phyloP scores from a whole-genome alignment of 2,888 invertebrate genomes.

The Limnephilus rhombicus region DNA sequence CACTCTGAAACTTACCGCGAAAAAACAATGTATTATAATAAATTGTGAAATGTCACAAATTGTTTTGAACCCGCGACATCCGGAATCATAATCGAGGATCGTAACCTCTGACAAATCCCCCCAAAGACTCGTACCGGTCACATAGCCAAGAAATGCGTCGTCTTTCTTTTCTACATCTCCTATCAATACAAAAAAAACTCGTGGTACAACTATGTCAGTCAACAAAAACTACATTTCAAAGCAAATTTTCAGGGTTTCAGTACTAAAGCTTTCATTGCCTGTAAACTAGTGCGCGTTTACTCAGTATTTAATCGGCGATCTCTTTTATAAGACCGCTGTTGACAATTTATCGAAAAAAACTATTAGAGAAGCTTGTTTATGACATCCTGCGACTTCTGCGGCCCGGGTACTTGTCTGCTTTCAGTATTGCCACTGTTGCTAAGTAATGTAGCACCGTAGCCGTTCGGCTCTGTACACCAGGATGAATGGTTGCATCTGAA shows the following conservation, averaged over 20 bases:
- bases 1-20: no score
- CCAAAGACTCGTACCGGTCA: no score
- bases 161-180: no score
- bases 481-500: neutral
- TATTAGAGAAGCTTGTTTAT: slow-evolving; percentile 22
- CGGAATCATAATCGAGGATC: no score
- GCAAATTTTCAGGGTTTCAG: neutral
- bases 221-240: no score
- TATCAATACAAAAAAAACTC: no score
- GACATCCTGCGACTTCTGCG: slow-evolving; percentile 10
- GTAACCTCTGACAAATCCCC: no score
- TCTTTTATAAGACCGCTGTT: neutral
- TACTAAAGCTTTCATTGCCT: neutral
- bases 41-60: no score
- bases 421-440: neutral
- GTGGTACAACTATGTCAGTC: no score
- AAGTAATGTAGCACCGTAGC: neutral
- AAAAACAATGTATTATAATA: no score
- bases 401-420: neutral
- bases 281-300: neutral
- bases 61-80: no score
- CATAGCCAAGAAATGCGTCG: no score
- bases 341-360: slow-evolving; percentile 28
- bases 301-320: neutral
- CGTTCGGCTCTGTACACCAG: neutral